These are phyloP conservation scores for Hippopotamus amphibius DNA, from an alignment of 2,113 vertebrate species.

Conservation along the genomic window DNA sequence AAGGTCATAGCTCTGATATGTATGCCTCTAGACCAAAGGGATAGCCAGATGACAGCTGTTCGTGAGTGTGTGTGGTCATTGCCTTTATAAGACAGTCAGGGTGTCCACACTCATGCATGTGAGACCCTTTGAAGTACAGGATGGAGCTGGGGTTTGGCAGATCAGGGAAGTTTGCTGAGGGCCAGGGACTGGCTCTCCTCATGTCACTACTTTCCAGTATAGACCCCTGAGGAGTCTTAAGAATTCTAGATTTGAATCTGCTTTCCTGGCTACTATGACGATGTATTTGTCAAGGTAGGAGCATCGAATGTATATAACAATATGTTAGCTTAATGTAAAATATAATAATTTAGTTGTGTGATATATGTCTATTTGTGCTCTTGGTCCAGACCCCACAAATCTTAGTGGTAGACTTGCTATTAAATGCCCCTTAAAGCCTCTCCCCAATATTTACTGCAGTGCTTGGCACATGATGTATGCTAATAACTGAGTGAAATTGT, in stretches of 20 bases:
- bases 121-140: background rate
- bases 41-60: background rate
- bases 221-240: slow-evolving; percentile 21
- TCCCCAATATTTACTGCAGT: background rate
- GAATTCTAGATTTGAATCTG: slow-evolving; percentile 58
- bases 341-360: slow-evolving; percentile 2
- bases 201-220: background rate
- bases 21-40: background rate
- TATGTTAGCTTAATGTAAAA: slow-evolving; percentile 22
- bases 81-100: background rate
- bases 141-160: background rate
- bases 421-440: background rate
- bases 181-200: background rate
- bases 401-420: background rate
- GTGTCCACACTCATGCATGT: background rate
- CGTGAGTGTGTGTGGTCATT: background rate
- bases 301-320: background rate
- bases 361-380: slow-evolving; percentile 5
- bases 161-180: background rate
- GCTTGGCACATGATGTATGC: background rate
- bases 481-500: background rate
- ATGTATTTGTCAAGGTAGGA: slow-evolving; percentile 18
- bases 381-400: background rate
- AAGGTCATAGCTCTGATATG: background rate
- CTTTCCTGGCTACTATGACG: background rate